These are phyloP conservation scores for Peromyscus eremicus DNA, from an alignment of 2,797 vertebrate species.

Conservation along the genomic window DNA sequence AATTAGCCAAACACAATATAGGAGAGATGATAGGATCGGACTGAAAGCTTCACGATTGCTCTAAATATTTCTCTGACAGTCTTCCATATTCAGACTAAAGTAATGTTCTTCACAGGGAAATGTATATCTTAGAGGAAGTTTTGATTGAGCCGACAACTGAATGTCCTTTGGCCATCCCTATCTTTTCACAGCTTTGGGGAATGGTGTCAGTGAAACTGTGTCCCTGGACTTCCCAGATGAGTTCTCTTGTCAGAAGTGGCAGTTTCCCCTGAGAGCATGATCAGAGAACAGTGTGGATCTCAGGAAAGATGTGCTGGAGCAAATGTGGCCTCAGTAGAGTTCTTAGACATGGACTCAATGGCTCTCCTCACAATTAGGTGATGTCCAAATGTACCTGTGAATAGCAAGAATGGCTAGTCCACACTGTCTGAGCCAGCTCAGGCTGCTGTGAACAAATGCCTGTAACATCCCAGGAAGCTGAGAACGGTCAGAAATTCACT, in stretches of 20 bases:
- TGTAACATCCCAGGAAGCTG: neutral
- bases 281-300: neutral
- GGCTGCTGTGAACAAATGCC: neutral
- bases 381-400: neutral
- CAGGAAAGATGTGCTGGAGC: neutral
- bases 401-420: neutral
- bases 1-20: neutral
- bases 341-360: neutral
- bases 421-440: neutral
- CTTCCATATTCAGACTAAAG: constrained; percentile 10
- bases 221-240: neutral
- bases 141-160: neutral
- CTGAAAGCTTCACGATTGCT: neutral
- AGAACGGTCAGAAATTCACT: neutral
- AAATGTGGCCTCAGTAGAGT: neutral
- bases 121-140: neutral
- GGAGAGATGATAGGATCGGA: neutral
- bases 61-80: neutral
- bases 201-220: neutral
- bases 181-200: neutral
- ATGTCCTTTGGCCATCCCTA: neutral
- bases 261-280: neutral
- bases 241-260: neutral
- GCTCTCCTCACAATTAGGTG: constrained; percentile 51
- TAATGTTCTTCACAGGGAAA: constrained; percentile 16